A percentile compares a stretch with the other conserved stretches of the same genome.
Conservation (phyloP, 2,113 vertebrate species). For the Channa maculata region DNA sequence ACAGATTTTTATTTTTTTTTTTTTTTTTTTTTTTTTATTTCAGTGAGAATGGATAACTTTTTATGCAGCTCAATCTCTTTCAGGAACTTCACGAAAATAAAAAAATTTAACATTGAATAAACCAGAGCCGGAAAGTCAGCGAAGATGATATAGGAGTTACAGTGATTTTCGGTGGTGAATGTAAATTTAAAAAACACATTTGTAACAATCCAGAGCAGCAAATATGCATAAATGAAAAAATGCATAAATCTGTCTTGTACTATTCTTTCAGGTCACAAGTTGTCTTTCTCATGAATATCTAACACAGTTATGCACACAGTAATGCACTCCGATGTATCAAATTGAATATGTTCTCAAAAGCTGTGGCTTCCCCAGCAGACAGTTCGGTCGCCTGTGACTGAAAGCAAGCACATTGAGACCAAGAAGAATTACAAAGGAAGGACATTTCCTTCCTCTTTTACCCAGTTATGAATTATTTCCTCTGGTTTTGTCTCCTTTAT, state of each 20-base stretch:
- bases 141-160: background rate
- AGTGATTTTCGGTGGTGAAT: too few relatives aligned
- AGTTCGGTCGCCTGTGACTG: background rate
- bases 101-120: too few relatives aligned
- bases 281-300: constrained; percentile 44
- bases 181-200: too few relatives aligned
- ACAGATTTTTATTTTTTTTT: too few relatives aligned
- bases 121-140: background rate
- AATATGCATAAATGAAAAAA: too few relatives aligned
- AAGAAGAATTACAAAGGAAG: background rate
- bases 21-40: too few relatives aligned
- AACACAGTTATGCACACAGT: background rate
- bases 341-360: constrained; percentile 18
- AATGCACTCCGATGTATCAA: constrained; percentile 15
- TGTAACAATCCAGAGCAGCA: too few relatives aligned
- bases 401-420: background rate
- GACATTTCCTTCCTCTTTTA: background rate
- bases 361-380: background rate
- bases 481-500: background rate
- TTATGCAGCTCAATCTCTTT: background rate
- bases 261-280: constrained; percentile 16
- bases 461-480: background rate
- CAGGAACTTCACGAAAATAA: background rate
- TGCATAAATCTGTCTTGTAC: background rate
- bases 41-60: background rate